Conservation (phyloP, 2,888 invertebrate genomes). For the Andricus curvator region DNA sequence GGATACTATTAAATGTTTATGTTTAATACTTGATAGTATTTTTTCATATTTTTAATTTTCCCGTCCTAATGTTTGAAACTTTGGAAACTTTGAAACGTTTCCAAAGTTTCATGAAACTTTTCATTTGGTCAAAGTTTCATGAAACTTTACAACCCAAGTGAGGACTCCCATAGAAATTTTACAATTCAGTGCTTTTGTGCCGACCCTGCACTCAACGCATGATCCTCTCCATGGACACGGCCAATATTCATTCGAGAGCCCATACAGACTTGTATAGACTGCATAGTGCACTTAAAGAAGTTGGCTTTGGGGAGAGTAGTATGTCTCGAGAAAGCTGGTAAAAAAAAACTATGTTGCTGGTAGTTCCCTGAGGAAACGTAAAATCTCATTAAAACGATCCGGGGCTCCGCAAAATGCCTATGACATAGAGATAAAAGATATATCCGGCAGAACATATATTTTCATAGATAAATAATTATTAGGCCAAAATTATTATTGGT, state of each 20-base stretch:
- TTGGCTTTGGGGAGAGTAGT: conserved; percentile 48
- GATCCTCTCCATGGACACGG: not conserved
- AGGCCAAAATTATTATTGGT: not conserved
- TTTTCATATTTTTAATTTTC: too few species aligned
- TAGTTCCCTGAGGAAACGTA: conserved; percentile 1
- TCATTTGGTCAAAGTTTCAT: too few species aligned
- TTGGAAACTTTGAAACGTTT: too few species aligned
- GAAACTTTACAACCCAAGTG: too few species aligned
- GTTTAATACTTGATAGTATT: too few species aligned
- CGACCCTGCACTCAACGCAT: not conserved
- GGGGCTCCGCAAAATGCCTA: not conserved
- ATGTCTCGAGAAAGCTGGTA: conserved; percentile 52
- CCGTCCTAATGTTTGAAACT: too few species aligned
- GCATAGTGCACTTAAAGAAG: conserved; percentile 28
- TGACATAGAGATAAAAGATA: not conserved
- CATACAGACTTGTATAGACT: conserved; percentile 2
- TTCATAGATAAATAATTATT: not conserved
- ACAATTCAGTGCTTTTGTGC: not conserved
- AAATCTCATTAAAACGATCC: not conserved
- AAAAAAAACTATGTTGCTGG: conserved; percentile 2
- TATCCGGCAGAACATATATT: not conserved
- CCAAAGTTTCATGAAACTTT: too few species aligned
- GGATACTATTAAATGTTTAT: too few species aligned
- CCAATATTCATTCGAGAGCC: conserved; percentile 13
- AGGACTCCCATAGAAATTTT: too few species aligned